phyloP scores from a whole-genome alignment of 1,140 invertebrate genomes.

The Drosophila erecta region DNA sequence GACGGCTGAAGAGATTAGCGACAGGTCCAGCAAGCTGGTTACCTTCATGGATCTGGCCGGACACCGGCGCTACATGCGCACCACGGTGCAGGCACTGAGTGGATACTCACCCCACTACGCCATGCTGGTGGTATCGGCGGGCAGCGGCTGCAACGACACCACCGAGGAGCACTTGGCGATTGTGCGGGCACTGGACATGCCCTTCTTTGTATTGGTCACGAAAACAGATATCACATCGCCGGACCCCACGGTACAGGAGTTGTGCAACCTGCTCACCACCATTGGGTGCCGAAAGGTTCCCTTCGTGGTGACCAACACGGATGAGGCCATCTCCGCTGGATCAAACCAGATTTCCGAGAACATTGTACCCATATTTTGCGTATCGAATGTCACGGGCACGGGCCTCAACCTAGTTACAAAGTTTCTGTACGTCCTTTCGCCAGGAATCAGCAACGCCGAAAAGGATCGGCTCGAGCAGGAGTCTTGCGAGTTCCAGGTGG shows the following conservation, averaged over 20 bases:
- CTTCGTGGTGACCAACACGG: slow-evolving; percentile 88
- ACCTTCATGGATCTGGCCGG: slow-evolving; percentile 98
- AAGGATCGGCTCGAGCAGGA: slow-evolving; percentile 91
- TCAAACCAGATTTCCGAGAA: slow-evolving; percentile 87
- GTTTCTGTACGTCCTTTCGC: slow-evolving; percentile 91
- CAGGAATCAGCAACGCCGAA: slow-evolving; percentile 89
- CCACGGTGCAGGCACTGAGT: slow-evolving; percentile 96
- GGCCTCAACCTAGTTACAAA: slow-evolving; percentile 92
- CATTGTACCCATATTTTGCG: slow-evolving; percentile 94
- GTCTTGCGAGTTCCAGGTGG: slow-evolving; percentile 94
- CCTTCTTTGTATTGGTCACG: slow-evolving; percentile 95
- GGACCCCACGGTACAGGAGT: slow-evolving; percentile 87
- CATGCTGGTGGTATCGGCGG: slow-evolving; percentile 92
- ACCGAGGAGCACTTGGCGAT: slow-evolving; percentile 94
- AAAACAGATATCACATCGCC: slow-evolving; percentile 93
- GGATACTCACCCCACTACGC: slow-evolving; percentile 98
- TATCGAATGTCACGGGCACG: slow-evolving; percentile 97
- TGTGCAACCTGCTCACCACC: slow-evolving; percentile 88
- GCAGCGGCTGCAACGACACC: slow-evolving; percentile 88
- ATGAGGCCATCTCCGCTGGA: slow-evolving; percentile 90
- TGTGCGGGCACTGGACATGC: slow-evolving; percentile 93
- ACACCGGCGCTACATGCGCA: slow-evolving; percentile 97
- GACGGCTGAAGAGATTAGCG: slow-evolving; percentile 97
- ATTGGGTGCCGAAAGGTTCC: slow-evolving; percentile 89
- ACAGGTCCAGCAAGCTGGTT: slow-evolving; percentile 94